These are phyloP conservation scores for Gallinago paraguaiae DNA, from an alignment of 2,113 vertebrate genomes.

Conservation along the genomic window DNA sequence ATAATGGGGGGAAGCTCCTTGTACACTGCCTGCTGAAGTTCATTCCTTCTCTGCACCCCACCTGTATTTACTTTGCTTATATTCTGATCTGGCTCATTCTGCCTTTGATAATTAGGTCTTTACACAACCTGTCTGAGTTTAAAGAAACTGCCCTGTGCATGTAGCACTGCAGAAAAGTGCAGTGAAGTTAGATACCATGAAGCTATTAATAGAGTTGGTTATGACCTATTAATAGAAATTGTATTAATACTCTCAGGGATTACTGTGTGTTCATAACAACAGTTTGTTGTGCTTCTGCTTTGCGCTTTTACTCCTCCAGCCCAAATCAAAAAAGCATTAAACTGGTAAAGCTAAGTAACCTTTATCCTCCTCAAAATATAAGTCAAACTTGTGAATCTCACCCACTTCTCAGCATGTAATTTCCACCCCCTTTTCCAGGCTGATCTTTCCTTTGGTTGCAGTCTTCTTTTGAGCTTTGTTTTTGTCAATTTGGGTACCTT, in stretches of 20 bases:
- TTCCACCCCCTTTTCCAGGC: not conserved
- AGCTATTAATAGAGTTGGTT: conserved; percentile 30
- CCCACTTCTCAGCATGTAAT: not conserved
- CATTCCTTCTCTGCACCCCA: not conserved
- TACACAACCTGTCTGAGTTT: not conserved
- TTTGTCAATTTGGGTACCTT: not conserved
- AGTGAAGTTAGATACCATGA: not conserved
- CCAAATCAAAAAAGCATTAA: not conserved
- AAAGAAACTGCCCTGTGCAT: not conserved
- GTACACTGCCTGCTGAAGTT: not conserved
- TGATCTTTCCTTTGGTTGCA: not conserved
- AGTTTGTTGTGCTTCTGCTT: not conserved
- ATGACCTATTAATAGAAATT: conserved; percentile 37
- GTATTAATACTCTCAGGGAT: not conserved
- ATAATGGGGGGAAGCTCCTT: not conserved
- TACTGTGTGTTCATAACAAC: not conserved
- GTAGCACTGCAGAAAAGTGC: not conserved
- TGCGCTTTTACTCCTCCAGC: not conserved
- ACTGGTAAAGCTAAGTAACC: not conserved
- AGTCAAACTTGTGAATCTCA: conserved; percentile 17
- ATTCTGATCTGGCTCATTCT: not conserved
- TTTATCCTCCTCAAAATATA: not conserved
- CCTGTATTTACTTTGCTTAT: not conserved
- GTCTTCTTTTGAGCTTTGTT: not conserved
- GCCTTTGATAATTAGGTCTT: not conserved